Evolutionary conservation across 2,888 invertebrate genomes (phyloP), one percentile per base, ranked within the genome.

Genomic region (Spisula solida): DNA sequence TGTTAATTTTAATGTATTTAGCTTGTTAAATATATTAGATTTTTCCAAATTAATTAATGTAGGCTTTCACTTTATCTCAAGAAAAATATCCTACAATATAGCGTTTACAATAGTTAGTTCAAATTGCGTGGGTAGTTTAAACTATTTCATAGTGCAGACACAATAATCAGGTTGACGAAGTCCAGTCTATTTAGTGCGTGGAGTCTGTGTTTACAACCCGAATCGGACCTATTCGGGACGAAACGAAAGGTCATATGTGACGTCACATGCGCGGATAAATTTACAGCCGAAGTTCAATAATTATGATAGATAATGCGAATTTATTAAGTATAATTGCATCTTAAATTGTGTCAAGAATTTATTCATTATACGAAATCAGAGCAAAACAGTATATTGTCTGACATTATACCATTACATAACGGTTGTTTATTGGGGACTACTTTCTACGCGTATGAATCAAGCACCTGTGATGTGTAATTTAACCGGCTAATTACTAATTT

Each of bases 401-500:
- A 10, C 4, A 66, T 66, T 25, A 12, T n/a, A 66, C 25, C 25
- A 25, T 25, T 10, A 66, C 10, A 25, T 66, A 25, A 5, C 25
- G n/a, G 25, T 66, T 66, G 25, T 66, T 66, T 66, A 66, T 66
- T 25, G 4, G 1, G 89, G 25, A 81, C 90, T 92, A 91, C 82
- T 89, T 92, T 83, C 55, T 83, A 5, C 1, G 87, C 88, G 88
- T 48, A 79, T 78, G 80, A 41, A 90, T 80, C 83, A 92, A 90
- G 92, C 83, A 92, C 92, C 88, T 92, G 92, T 82, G 70, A 31
- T 82, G 79, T 31, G 92, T 89, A 25, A 48, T 34, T 41, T 70
- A 81, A 85, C 55, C 48, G 56, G 55, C 87, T 60, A 89, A 87
- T 89, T 89, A 93, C 94, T 91, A 94, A 94, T 94, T 94, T 95